Conservation (phyloP, 2,797 vertebrate species). For the Galaxias olidus region DNA sequence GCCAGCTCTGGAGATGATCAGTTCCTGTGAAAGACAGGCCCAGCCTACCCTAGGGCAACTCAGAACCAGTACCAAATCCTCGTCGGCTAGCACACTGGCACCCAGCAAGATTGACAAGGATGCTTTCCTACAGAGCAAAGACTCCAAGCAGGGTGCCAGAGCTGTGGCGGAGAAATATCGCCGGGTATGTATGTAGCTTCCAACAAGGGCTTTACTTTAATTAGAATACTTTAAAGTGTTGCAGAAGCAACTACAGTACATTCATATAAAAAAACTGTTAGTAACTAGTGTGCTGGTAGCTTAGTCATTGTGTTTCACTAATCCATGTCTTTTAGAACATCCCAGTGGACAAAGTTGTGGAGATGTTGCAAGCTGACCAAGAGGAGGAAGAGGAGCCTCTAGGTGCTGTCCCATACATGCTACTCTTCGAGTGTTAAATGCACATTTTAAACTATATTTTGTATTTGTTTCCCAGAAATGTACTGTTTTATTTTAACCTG, state of each 20-base stretch:
- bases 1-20: slow-evolving; percentile 75
- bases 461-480: not conserved
- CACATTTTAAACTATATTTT: too few species aligned
- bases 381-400: slow-evolving; percentile 54
- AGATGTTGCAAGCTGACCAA: slow-evolving; percentile 50
- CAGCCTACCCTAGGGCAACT: slow-evolving; percentile 35
- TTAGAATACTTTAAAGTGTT: too few species aligned
- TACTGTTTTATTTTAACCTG: not conserved
- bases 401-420: too few species aligned
- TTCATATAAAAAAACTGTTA: too few species aligned
- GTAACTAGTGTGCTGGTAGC: too few species aligned
- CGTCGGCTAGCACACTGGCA: slow-evolving; percentile 17
- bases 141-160: slow-evolving; percentile 25
- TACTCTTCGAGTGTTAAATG: too few species aligned
- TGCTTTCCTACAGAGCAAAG: slow-evolving; percentile 23
- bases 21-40: slow-evolving; percentile 59
- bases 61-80: slow-evolving; percentile 22
- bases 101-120: slow-evolving; percentile 49
- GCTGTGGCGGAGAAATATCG: slow-evolving; percentile 28
- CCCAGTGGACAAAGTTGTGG: slow-evolving; percentile 50
- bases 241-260: too few species aligned
- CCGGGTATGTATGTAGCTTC: slow-evolving; percentile 52
- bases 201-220: too few species aligned
- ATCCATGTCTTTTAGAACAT: slow-evolving; percentile 64
- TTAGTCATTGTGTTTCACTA: slow-evolving; percentile 17